These are phyloP conservation scores for Pristionchus fissidentatus DNA, from an alignment of 2,888 invertebrate genomes.

Conservation along the genomic window DNA sequence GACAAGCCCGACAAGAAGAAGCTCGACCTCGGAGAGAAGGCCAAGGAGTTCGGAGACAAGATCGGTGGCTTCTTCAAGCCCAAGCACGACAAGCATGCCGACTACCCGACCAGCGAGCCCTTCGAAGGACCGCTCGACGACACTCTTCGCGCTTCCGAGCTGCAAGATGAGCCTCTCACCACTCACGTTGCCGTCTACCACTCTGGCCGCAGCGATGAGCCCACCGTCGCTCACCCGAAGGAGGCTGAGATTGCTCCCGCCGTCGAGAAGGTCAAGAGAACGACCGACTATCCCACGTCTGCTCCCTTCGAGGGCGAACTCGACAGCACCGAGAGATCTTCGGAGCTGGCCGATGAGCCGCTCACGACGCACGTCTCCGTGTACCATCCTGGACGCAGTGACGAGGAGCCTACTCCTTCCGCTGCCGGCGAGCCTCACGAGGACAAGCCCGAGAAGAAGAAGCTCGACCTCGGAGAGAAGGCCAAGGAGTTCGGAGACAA, in stretches of 20 bases:
- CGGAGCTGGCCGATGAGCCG: background rate
- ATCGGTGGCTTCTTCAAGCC: constrained; percentile 16
- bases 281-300: background rate
- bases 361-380: background rate
- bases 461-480: constrained; percentile 29
- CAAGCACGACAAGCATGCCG: constrained; percentile 25
- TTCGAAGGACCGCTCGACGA: background rate
- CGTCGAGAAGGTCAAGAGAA: background rate
- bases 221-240: background rate
- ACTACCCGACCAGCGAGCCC: constrained; percentile 2
- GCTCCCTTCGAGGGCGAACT: constrained; percentile 16
- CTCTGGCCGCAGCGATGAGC: background rate
- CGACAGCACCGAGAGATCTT: background rate
- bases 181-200: background rate
- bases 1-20: constrained; percentile 20
- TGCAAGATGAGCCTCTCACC: constrained; percentile 1
- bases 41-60: constrained; percentile 24
- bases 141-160: background rate
- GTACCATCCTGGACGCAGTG: constrained; percentile 18
- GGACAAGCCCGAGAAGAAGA: constrained; percentile 25
- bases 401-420: background rate
- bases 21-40: constrained; percentile 32
- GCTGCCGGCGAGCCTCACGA: background rate
- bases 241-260: background rate
- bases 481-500: constrained; percentile 28